phyloP scores from a whole-genome alignment of 2,888 invertebrate species.

The Callosobruchus maculatus region DNA sequence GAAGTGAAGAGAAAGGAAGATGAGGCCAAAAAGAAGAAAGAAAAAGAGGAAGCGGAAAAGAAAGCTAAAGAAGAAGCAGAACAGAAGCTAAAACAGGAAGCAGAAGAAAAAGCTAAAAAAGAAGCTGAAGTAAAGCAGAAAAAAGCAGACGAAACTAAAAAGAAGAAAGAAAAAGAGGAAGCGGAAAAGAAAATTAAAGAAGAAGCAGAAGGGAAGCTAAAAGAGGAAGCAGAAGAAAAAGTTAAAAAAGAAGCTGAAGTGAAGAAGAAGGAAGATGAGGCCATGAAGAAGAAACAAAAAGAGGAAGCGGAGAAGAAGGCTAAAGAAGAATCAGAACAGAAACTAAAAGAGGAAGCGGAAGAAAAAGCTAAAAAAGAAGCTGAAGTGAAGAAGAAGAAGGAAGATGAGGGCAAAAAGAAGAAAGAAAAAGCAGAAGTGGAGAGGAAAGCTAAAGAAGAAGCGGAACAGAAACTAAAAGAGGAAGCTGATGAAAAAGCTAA shows the following conservation, averaged over 20 bases:
- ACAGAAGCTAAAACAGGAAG: conserved; percentile 6
- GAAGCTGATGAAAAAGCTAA: conserved; percentile 19
- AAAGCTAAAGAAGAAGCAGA: conserved; percentile 16
- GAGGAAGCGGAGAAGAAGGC: conserved; percentile 10
- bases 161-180: conserved; percentile 18
- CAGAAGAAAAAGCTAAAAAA: conserved; percentile 15
- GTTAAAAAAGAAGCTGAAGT: conserved; percentile 3
- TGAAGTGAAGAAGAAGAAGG: conserved; percentile 11
- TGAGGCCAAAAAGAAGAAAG: conserved; percentile 21
- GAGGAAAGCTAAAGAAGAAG: conserved; percentile 10
- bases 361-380: conserved; percentile 13
- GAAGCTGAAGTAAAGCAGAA: conserved; percentile 14
- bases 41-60: conserved; percentile 18
- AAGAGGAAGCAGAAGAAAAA: conserved; percentile 15
- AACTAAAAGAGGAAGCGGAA: conserved; percentile 19
- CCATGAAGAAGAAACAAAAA: neutral
- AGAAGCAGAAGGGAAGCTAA: conserved; percentile 15
- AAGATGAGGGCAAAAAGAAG: conserved; percentile 14
- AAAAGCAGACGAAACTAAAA: conserved; percentile 19
- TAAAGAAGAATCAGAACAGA: conserved; percentile 21
- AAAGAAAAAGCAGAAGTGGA: conserved; percentile 17
- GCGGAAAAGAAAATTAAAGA: conserved; percentile 14
- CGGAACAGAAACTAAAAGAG: conserved; percentile 19
- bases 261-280: conserved; percentile 13
- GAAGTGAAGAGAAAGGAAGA: conserved; percentile 12